These are phyloP conservation scores for Caradrina clavipalpis DNA, from an alignment of 2,888 invertebrate species.

Conservation along the genomic window DNA sequence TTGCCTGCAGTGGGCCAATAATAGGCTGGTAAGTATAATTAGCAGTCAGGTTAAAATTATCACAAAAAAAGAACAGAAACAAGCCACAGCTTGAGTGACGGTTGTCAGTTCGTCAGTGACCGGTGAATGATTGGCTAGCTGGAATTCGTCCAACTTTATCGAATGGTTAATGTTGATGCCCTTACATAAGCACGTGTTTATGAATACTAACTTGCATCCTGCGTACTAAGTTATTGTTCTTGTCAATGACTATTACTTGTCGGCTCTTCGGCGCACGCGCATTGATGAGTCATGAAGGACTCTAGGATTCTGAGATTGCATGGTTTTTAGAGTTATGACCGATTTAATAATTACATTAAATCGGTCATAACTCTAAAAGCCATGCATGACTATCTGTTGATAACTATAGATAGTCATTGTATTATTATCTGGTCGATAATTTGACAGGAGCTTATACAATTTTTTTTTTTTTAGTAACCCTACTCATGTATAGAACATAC, in stretches of 20 bases:
- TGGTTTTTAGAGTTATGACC: not conserved
- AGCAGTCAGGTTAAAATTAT: not conserved
- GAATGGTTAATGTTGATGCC: conserved; percentile 50
- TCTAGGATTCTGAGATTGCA: not conserved
- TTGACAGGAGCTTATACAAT: not conserved
- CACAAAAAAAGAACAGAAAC: not conserved
- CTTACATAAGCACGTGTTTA: conserved; percentile 58
- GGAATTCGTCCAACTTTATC: conserved; percentile 50
- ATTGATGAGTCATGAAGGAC: conserved; percentile 31
- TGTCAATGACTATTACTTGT: conserved; percentile 43
- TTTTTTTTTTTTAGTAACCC: no score
- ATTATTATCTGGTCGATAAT: not conserved
- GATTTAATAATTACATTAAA: not conserved
- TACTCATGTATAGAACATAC: no score
- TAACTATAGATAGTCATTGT: not conserved
- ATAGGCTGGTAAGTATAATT: no score
- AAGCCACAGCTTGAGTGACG: not conserved
- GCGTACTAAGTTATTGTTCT: conserved; percentile 55
- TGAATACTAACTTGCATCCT: conserved; percentile 63
- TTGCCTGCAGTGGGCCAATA: no score
- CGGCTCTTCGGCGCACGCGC: conserved; percentile 23
- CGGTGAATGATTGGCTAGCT: conserved; percentile 41
- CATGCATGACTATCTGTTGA: no score
- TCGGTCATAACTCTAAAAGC: no score
- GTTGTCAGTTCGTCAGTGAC: conserved; percentile 27